Evolutionary conservation across 2,797 vertebrate species (phyloP).

Genomic region (Diplodus sargus): DNA sequence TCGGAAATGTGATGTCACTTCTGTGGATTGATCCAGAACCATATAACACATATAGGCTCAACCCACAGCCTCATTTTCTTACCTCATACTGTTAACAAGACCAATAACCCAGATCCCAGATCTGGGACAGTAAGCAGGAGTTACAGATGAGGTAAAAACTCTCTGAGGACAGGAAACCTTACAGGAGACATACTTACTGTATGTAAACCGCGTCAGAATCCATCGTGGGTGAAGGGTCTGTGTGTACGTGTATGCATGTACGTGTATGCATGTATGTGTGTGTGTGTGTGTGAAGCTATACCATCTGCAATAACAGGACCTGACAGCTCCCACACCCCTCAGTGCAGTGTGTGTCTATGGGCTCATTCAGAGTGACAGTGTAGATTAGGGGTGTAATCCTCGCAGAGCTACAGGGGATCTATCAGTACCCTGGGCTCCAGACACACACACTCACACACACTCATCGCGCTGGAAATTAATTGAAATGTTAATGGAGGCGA

Average conservation of each 20-base stretch:
- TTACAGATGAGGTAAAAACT: conserved; percentile 51
- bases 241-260: conserved; percentile 27
- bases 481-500: conserved; percentile 83
- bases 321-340: conserved; percentile 87
- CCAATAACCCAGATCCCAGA: conserved; percentile 45
- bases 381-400: conserved; percentile 90
- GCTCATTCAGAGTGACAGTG: conserved; percentile 91
- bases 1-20: not conserved
- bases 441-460: conserved; percentile 56
- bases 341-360: conserved; percentile 83
- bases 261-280: conserved; percentile 23
- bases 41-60: not conserved
- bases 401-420: conserved; percentile 84
- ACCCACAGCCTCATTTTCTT: conserved; percentile 28
- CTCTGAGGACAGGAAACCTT: conserved; percentile 51
- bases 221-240: conserved; percentile 35
- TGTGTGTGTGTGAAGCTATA: conserved; percentile 55
- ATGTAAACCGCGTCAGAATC: conserved; percentile 59
- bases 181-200: conserved; percentile 52
- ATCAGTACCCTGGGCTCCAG: conserved; percentile 74
- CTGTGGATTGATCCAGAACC: conserved; percentile 12
- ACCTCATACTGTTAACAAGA: conserved; percentile 46
- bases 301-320: conserved; percentile 78
- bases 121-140: conserved; percentile 47
- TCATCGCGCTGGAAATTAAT: conserved; percentile 77